Percentiles rank a stretch among this genome's conserved stretches.
Evolutionary conservation across 2,113 vertebrate species (phyloP).

Genomic region (Heloderma charlesbogerti): DNA sequence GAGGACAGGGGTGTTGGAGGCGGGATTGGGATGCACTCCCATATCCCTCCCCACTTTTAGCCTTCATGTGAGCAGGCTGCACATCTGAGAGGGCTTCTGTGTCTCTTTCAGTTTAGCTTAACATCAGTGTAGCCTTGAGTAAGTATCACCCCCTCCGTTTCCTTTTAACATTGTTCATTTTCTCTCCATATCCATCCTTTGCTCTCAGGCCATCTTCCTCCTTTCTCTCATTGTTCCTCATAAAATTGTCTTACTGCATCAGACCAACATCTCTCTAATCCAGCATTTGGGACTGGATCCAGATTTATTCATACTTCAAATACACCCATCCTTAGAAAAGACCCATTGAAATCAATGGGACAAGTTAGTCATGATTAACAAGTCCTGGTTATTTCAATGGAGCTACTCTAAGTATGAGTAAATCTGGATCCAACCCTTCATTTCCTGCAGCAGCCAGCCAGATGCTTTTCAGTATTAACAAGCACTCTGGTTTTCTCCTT

Average conservation of each 20-base stretch:
- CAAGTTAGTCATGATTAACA: too few species aligned
- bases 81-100: too few species aligned
- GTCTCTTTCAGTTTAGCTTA: not conserved
- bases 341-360: too few species aligned
- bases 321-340: too few species aligned
- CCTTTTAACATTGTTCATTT: not conserved
- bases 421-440: not conserved
- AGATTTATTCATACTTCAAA: too few species aligned
- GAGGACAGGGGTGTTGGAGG: too few species aligned
- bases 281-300: not conserved
- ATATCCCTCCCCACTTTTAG: too few species aligned
- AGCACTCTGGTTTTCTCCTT: not conserved
- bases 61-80: too few species aligned
- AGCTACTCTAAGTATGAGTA: too few species aligned
- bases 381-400: too few species aligned
- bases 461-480: not conserved
- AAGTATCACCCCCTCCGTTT: not conserved
- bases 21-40: too few species aligned
- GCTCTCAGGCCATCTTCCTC: not conserved
- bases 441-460: not conserved
- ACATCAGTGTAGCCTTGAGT: not conserved
- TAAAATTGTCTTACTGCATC: not conserved
- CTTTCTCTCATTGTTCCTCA: too few species aligned
- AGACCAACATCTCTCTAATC: not conserved
- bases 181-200: not conserved